Conservation (phyloP, 2,888 invertebrate genomes). For the Phyto melanocephala region DNA sequence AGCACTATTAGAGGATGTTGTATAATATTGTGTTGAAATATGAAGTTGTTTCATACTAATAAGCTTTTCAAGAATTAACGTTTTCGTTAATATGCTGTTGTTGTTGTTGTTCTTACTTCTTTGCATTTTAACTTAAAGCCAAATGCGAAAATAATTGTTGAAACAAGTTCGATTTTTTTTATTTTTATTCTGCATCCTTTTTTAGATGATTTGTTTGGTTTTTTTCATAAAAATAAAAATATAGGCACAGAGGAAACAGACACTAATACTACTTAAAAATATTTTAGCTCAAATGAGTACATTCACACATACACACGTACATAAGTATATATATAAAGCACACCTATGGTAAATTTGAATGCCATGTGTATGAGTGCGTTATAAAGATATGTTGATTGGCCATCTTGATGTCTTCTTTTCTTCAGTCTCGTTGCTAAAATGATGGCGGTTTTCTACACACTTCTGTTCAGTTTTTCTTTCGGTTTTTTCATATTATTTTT, state of each 20-base stretch:
- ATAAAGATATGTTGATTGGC: conserved; percentile 62
- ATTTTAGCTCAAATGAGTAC: neutral
- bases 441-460: conserved; percentile 63
- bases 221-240: neutral
- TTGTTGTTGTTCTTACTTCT: conserved; percentile 14
- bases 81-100: conserved; percentile 18
- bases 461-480: neutral
- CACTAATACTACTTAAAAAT: no score
- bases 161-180: conserved; percentile 69
- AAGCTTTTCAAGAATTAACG: conserved; percentile 66
- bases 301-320: neutral
- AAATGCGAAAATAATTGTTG: conserved; percentile 78
- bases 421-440: conserved; percentile 53
- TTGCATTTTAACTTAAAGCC: conserved; percentile 72
- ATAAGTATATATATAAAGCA: neutral
- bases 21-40: neutral
- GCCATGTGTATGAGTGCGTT: conserved; percentile 1
- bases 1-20: neutral
- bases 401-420: conserved; percentile 63
- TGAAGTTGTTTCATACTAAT: conserved; percentile 57
- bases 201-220: neutral
- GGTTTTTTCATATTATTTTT: neutral
- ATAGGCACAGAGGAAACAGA: neutral
- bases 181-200: conserved; percentile 40
- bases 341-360: neutral